Evolutionary conservation across 2,113 vertebrate genomes (phyloP), one percentile per base, ranked within the genome.

Genomic region (Leucosticte australis): DNA sequence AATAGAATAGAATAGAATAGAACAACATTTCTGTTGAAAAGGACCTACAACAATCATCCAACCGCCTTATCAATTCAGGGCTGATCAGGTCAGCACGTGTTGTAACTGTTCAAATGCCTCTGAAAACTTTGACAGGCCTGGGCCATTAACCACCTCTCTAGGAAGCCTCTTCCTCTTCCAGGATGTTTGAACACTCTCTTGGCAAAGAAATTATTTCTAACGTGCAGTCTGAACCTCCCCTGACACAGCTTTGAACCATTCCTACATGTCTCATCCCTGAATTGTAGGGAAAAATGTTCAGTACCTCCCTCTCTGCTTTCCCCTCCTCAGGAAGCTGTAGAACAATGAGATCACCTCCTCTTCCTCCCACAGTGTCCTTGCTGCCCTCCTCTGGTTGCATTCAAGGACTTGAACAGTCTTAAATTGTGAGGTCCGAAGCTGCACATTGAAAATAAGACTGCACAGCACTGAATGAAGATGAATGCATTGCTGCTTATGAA

Each of bases 181-280:
- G 18, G 35, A 13, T 23, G 13, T 37, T 42, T 77, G 18, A 63
- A 13, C 18, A 55, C 3, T 3, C 7, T 63, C 26, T 49, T 31
- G 35, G 21, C 37, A 42, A 62, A 56, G 47, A 42, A 83, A 63
- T 27, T 1, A 6, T 7, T 55, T 41, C 47, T 31, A 10, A 69
- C 18, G 8, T 13, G 1, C 18, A 23, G 26, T 42, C 35, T 33
- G 41, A 83, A 56, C 8, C 13, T 68, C 13, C 12, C 12, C 42
- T 27, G 17, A 22, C 10, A 6, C 37, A 76, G 11, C 13, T 71
- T 47, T 49, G 10, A 37, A 26, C 39, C 14, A 5, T 47, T 59
- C 19, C 15, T 18, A 35, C 0, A 0, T n/a, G 15, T 37, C 44
- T 15, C 13, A 5, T 65, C 27, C 37, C 19, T 30, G 19, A 28